These are phyloP conservation scores for Axis porcinus DNA, from an alignment of 2,113 vertebrate species.

Conservation along the genomic window DNA sequence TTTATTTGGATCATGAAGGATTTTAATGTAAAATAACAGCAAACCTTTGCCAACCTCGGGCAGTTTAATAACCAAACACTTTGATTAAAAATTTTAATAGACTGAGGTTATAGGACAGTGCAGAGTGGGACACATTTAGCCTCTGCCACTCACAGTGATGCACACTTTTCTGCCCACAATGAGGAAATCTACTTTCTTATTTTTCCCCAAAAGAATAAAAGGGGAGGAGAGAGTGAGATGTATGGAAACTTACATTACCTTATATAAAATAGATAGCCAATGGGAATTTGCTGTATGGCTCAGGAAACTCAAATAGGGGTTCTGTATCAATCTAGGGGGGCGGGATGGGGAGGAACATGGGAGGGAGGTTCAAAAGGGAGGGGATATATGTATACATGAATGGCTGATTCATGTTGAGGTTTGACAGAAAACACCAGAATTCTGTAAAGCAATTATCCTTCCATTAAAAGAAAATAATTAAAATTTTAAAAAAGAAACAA, in stretches of 20 bases:
- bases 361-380: neutral
- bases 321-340: neutral
- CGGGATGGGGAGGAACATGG: neutral
- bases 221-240: neutral
- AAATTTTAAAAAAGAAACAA: neutral
- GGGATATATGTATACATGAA: neutral
- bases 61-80: conserved; percentile 76
- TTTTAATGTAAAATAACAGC: conserved; percentile 60
- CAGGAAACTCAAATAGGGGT: neutral
- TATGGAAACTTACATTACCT: neutral
- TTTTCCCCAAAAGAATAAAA: neutral
- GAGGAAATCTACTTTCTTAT: neutral
- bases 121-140: conserved; percentile 53
- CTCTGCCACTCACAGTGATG: conserved; percentile 41
- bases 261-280: neutral
- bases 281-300: neutral
- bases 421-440: neutral
- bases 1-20: conserved; percentile 48
- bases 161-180: fast-evolving
- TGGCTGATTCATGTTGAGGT: neutral
- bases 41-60: conserved; percentile 75
- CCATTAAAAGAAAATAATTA: neutral
- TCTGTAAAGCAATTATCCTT: neutral
- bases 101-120: conserved; percentile 63
- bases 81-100: conserved; percentile 83